phyloP scores from a whole-genome alignment of 2,888 invertebrate genomes.

The Ectobius pallidus region DNA sequence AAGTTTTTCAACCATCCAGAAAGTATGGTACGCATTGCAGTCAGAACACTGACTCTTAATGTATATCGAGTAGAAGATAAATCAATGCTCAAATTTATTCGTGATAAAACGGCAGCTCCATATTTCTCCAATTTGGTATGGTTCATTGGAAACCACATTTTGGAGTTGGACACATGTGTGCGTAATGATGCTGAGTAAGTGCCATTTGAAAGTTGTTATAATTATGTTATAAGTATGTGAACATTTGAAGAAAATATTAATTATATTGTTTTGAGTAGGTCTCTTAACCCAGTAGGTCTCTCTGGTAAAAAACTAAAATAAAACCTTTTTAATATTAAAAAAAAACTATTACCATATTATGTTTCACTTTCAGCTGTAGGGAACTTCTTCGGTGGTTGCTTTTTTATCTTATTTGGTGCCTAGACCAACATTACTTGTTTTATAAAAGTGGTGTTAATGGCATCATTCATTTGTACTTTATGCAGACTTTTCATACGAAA shows the following conservation, averaged over 20 bases:
- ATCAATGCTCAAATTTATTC: conserved; percentile 93
- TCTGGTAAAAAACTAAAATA: no score
- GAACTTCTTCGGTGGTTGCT: no score
- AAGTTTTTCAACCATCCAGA: conserved; percentile 99
- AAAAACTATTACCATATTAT: no score
- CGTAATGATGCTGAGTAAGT: conserved; percentile 95
- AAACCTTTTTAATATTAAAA: no score
- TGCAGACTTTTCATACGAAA: no score
- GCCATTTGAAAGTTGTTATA: conserved; percentile 23
- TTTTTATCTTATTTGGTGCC: no score
- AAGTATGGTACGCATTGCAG: conserved; percentile 99
- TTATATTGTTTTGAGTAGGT: not conserved
- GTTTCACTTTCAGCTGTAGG: no score
- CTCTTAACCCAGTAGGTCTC: no score
- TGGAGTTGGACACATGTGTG: conserved; percentile 94
- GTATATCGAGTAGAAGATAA: conserved; percentile 94
- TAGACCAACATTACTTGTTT: no score
- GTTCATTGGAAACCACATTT: conserved; percentile 97
- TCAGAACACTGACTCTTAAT: conserved; percentile 95
- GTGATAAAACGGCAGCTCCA: conserved; percentile 95
- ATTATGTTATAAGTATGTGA: no score
- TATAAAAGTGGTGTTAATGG: no score
- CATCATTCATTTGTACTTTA: no score
- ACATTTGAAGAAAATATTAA: not conserved
- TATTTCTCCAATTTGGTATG: conserved; percentile 99